Percentiles rank a stretch among this genome's conserved stretches.
Conservation (phyloP, 2,888 invertebrate genomes). For the Eudasyphora cyanicolor region DNA sequence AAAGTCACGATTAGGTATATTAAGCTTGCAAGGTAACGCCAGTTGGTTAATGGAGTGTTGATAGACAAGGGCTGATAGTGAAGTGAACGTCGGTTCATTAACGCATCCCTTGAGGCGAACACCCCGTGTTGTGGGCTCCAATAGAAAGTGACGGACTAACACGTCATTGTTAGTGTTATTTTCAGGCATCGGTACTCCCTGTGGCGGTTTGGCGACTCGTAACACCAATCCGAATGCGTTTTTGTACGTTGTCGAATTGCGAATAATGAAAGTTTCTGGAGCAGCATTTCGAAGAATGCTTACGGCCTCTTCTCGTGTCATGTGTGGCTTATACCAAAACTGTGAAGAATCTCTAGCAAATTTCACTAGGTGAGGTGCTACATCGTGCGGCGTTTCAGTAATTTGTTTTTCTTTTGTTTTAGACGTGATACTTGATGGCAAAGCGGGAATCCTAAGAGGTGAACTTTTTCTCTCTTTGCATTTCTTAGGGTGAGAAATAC, state of each 20-base stretch:
- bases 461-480: slow-evolving; percentile 5
- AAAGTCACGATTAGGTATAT: slow-evolving; percentile 84
- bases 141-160: slow-evolving; percentile 96
- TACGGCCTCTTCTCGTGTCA: slow-evolving; percentile 97
- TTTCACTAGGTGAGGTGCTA: slow-evolving; percentile 90
- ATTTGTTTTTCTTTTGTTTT: neutral
- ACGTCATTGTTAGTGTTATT: slow-evolving; percentile 84
- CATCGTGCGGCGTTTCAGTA: slow-evolving; percentile 84
- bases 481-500: neutral
- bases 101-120: slow-evolving; percentile 96
- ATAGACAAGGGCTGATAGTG: slow-evolving; percentile 97
- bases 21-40: slow-evolving; percentile 93
- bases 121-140: slow-evolving; percentile 97
- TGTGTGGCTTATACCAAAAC: slow-evolving; percentile 98
- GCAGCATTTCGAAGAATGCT: slow-evolving; percentile 90
- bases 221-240: slow-evolving; percentile 97
- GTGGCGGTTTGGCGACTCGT: slow-evolving; percentile 92
- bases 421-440: slow-evolving; percentile 76
- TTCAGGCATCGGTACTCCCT: slow-evolving; percentile 81
- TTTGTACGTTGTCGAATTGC: slow-evolving; percentile 88
- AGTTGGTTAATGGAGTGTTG: slow-evolving; percentile 98
- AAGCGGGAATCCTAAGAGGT: slow-evolving; percentile 1
- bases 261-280: slow-evolving; percentile 97
- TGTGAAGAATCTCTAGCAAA: slow-evolving; percentile 95
- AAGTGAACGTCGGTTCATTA: slow-evolving; percentile 98